phyloP scores from a whole-genome alignment of 2,113 vertebrate species.

The Centropus unirufus region DNA sequence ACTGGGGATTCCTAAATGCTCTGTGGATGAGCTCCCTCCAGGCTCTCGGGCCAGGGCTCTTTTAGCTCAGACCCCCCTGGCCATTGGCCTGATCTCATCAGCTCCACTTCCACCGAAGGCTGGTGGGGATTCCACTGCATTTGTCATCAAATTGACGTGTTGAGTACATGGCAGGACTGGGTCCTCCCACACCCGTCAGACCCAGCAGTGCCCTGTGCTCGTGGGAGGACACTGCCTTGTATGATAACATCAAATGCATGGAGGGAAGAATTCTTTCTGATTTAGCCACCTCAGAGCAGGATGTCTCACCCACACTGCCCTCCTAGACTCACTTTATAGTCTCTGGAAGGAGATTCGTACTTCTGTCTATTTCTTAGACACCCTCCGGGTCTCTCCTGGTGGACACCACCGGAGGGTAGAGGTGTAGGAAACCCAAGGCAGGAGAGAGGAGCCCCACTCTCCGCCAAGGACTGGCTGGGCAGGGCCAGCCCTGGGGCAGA shows the following conservation, averaged over 20 bases:
- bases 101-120: not conserved
- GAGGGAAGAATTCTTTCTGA: not conserved
- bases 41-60: not conserved
- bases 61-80: accelerated
- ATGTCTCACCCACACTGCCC: not conserved
- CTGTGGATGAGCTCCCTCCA: not conserved
- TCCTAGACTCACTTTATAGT: not conserved
- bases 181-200: not conserved
- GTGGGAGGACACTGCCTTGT: not conserved
- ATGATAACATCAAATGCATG: not conserved
- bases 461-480: no score
- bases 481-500: no score
- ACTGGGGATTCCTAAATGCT: not conserved
- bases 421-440: not conserved
- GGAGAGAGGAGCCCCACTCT: not conserved
- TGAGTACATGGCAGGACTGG: not conserved
- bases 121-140: not conserved
- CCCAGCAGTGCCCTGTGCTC: not conserved
- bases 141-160: accelerated
- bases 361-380: not conserved
- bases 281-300: not conserved
- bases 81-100: not conserved
- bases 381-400: not conserved
- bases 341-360: not conserved
- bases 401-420: not conserved